These are phyloP conservation scores for Isoperla grammatica DNA, from an alignment of 2,888 invertebrate genomes.

Conservation along the genomic window DNA sequence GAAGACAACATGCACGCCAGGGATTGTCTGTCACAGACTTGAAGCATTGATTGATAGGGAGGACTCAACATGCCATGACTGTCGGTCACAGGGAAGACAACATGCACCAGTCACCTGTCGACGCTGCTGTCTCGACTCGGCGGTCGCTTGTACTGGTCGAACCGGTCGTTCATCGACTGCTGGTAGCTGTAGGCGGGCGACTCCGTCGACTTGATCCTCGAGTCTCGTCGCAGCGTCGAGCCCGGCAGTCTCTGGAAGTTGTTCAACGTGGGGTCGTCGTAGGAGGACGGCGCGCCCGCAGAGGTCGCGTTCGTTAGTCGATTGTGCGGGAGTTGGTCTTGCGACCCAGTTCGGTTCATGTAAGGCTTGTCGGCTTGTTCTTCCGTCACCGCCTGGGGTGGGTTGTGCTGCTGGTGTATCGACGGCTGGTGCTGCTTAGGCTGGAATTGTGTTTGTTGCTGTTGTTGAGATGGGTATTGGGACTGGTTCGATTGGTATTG, in stretches of 20 bases:
- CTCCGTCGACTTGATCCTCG: slow-evolving; percentile 48
- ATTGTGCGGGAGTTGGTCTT: slow-evolving; percentile 16
- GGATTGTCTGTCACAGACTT: too few relatives aligned
- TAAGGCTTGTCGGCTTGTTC: slow-evolving; percentile 20
- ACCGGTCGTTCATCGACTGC: slow-evolving; percentile 75
- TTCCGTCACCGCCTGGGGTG: slow-evolving; percentile 16
- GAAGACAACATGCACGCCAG: too few relatives aligned
- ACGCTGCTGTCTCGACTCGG: slow-evolving; percentile 84
- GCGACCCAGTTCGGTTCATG: slow-evolving; percentile 26
- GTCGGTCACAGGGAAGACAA: too few relatives aligned
- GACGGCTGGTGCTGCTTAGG: slow-evolving; percentile 17
- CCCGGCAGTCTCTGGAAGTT: slow-evolving; percentile 17
- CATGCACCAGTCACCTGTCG: slow-evolving; percentile 65
- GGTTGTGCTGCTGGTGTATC: slow-evolving; percentile 20
- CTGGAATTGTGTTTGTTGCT: slow-evolving; percentile 19
- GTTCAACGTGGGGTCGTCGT: slow-evolving; percentile 10
- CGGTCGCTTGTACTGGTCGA: slow-evolving; percentile 90
- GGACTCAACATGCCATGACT: too few relatives aligned
- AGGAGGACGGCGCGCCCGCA: slow-evolving; percentile 37
- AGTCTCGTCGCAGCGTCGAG: slow-evolving; percentile 45
- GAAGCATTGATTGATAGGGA: too few relatives aligned
- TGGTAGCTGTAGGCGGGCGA: slow-evolving; percentile 44
- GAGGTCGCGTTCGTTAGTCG: slow-evolving; percentile 23
- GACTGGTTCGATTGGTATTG: slow-evolving; percentile 20
- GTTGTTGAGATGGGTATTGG: slow-evolving; percentile 22